Percentiles rank a stretch among this genome's conserved stretches.
These are phyloP conservation scores for Eristalinus sepulchralis DNA, from an alignment of 2,888 invertebrate species.

Conservation along the genomic window DNA sequence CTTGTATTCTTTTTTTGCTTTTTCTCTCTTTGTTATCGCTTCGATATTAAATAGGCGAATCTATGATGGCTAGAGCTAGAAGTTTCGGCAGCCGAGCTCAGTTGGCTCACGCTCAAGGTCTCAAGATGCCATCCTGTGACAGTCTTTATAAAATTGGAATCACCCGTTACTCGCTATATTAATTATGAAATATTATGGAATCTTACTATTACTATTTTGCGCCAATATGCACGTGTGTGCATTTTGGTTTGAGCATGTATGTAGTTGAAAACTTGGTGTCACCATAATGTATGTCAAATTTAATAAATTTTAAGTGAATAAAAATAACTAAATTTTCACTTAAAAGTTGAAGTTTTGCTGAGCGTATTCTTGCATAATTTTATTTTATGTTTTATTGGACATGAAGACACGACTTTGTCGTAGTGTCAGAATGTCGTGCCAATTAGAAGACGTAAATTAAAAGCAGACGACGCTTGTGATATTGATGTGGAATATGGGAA, in stretches of 20 bases:
- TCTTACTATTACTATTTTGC: background rate
- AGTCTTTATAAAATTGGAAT: conserved; percentile 83
- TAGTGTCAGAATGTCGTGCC: background rate
- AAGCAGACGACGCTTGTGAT: background rate
- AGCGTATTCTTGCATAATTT: background rate
- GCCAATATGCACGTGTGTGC: background rate
- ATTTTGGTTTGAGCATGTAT: background rate
- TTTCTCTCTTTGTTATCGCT: conserved; percentile 20
- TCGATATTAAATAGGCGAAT: conserved; percentile 85
- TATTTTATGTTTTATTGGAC: background rate
- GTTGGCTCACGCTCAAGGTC: conserved; percentile 90
- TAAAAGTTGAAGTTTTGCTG: background rate
- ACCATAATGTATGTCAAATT: conserved; percentile 63
- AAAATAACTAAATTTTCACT: conserved; percentile 25
- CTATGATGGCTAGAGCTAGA: conserved; percentile 95
- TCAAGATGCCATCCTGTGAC: conserved; percentile 91
- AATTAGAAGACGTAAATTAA: background rate
- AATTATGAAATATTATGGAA: conserved; percentile 24
- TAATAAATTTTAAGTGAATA: conserved; percentile 48
- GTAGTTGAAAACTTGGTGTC: conserved; percentile 23
- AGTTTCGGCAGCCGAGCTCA: conserved; percentile 94
- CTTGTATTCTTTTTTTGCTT: conserved; percentile 45
- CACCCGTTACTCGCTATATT: conserved; percentile 75
- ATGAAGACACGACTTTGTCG: background rate
- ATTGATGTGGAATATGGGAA: background rate